A percentile compares a stretch with the other conserved stretches of the same genome.
Evolutionary conservation across 1,140 invertebrate genomes (phyloP).

Genomic region (Dendrolimus punctatus): DNA sequence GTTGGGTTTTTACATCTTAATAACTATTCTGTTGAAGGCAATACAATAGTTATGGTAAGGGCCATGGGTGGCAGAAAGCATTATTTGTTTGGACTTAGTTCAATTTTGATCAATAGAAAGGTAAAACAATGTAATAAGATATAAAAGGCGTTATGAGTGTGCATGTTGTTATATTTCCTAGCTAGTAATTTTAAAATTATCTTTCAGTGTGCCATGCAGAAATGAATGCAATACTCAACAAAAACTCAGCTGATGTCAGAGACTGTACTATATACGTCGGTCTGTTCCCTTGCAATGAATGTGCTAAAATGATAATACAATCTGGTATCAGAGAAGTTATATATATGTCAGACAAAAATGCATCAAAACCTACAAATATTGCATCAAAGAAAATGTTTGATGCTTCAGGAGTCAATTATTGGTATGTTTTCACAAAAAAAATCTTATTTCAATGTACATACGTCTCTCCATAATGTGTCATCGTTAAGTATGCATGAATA

Average conservation of each 20-base stretch:
- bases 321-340: slow-evolving; percentile 88
- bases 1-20: too few species aligned
- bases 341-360: slow-evolving; percentile 88
- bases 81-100: too few species aligned
- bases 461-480: too few species aligned
- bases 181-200: background rate
- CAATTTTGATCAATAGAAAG: too few species aligned
- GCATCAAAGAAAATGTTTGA: slow-evolving; percentile 89
- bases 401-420: slow-evolving; percentile 79
- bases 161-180: too few species aligned
- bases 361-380: slow-evolving; percentile 75
- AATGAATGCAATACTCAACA: slow-evolving; percentile 96
- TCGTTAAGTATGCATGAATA: too few species aligned
- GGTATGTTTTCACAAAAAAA: slow-evolving; percentile 19
- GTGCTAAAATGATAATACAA: slow-evolving; percentile 97
- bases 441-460: too few species aligned
- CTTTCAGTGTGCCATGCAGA: slow-evolving; percentile 96
- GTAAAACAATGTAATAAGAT: too few species aligned
- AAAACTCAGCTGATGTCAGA: slow-evolving; percentile 83
- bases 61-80: too few species aligned
- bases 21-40: too few species aligned
- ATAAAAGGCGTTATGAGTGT: too few species aligned
- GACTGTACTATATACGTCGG: slow-evolving; percentile 90
- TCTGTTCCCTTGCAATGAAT: slow-evolving; percentile 96
- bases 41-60: too few species aligned